Evolutionary conservation across 2,888 invertebrate genomes (phyloP), one percentile per base, ranked within the genome.

Genomic region (Drosophila lutescens): DNA sequence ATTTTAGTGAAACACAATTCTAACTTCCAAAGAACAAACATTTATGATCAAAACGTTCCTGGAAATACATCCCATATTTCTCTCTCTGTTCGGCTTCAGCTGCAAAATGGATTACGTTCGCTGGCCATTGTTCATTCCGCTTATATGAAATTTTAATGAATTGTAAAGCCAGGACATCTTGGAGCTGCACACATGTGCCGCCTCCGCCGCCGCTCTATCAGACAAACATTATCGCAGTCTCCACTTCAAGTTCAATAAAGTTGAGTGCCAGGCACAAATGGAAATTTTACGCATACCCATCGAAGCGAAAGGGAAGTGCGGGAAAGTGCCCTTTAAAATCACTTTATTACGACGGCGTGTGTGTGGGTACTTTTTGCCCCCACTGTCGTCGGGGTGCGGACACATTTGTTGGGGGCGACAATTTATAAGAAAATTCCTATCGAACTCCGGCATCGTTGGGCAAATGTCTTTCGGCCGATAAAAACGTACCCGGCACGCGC

Each of bases 281-380:
- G 85, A 83, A 83, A 78, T 86, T 85, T 84, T 81, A 85, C 87
- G 82, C 78, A 77, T 65, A 49, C 66, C 71, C 59, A 67, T 61
- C 55, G 63, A 55, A 17, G 44, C 56, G 63, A 61, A 62, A 53
- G 69, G 71, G 72, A 75, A 75, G 73, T 60, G 80, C 62, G 69
- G 54, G 46, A 71, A 71, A 71, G 62, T 69, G 70, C 86, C 75
- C 80, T 85, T 86, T 88, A 88, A 89, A 89, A 89, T 89, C 79
- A 80, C 89, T 89, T 89, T 88, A 89, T 89, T 89, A 89, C 88
- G 86, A 80, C 87, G 80, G 86, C 78, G 78, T 86, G 83, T 65
- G 83, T 65, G 68, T 77, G 63, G 44, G 47, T 62, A 46, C 32
- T 65, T 46, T 47, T 23, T 36, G 15, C 47, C 38, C 58, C 49